These are phyloP conservation scores for Thereva unica DNA, from an alignment of 2,888 invertebrate genomes.

Conservation along the genomic window DNA sequence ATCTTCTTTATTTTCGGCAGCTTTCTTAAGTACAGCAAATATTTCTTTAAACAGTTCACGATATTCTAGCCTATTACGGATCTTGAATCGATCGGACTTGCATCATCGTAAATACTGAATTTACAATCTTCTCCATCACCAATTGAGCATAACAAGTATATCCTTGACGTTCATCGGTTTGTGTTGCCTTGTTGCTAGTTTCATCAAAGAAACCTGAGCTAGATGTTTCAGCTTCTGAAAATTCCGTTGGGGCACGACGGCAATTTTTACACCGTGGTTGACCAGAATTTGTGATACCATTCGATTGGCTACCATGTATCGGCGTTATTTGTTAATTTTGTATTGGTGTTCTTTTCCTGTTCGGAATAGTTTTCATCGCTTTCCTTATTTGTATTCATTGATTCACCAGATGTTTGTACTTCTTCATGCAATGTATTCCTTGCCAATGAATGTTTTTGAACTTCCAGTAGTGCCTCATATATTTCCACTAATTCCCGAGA, in stretches of 20 bases:
- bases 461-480: constrained; percentile 80
- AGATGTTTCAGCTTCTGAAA: constrained; percentile 83
- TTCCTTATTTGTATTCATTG: constrained; percentile 66
- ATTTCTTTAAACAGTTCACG: constrained; percentile 86
- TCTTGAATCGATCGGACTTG: too few species aligned
- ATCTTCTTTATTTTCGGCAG: constrained; percentile 80
- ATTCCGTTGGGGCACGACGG: constrained; percentile 78
- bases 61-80: too few species aligned
- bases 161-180: too few species aligned
- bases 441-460: constrained; percentile 69
- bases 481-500: constrained; percentile 82
- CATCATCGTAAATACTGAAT: too few species aligned
- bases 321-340: constrained; percentile 32
- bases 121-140: too few species aligned
- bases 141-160: too few species aligned
- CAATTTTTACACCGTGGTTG: constrained; percentile 64
- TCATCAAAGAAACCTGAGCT: constrained; percentile 85
- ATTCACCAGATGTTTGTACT: constrained; percentile 74
- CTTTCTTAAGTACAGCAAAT: constrained; percentile 79
- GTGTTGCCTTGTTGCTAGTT: too few species aligned
- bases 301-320: constrained; percentile 50
- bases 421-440: constrained; percentile 64
- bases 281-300: constrained; percentile 52
- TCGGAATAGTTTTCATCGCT: constrained; percentile 42
- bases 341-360: constrained; percentile 41